Base-by-base conservation (phyloP, 2,113 vertebrate genomes). In the Leptodactylus fuscus region DNA sequence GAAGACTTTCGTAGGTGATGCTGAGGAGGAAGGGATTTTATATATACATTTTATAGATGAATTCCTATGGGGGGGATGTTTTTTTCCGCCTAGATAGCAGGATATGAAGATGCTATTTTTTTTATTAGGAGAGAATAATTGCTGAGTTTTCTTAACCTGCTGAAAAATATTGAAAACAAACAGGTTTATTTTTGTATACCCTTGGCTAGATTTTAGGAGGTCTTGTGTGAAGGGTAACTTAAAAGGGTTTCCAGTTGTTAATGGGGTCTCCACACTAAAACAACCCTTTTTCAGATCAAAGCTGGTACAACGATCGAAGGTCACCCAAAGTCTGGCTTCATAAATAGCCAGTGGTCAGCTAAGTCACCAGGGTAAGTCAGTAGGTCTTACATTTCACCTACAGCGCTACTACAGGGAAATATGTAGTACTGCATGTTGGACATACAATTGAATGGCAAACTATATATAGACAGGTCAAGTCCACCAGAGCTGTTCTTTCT, bases 31-130 rank as follows among this genome's bases (percentile, higher is more conserved):
- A 67, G 5, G 34, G 41, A 65, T 22, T 81, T n/a, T 62, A 27
- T 53, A 82, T 70, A 70, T 70, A 70, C 9, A 82, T 82, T 48
- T 51, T 51, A 51, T 15, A 76, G 73, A 27, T 32, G 2, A 51
- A 76, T 76, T 51, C 24, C 18, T 49, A 49, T 29, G 46, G 24
- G 7, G 73, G 46, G 8, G n/a, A 20, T 38, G 46, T 5, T 32
- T 46, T 73, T 75, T 16, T 49, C 5, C 20, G 16, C 2, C 6
- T 49, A 32, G n/a, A 75, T 22, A 41, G 46, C 18, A 75, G 24
- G 38, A 75, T 48, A 76, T 20, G 15, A 76, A 32, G 1, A 32
- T 34, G 7, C 12, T 16, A 18, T 32, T 76, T 75, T 46, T 29
- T 49, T 51, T 76, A 51, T 5, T 32, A 49, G 46, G 73, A 34